Conservation (phyloP, 2,888 invertebrate species). For the Cosmia trapezina region DNA sequence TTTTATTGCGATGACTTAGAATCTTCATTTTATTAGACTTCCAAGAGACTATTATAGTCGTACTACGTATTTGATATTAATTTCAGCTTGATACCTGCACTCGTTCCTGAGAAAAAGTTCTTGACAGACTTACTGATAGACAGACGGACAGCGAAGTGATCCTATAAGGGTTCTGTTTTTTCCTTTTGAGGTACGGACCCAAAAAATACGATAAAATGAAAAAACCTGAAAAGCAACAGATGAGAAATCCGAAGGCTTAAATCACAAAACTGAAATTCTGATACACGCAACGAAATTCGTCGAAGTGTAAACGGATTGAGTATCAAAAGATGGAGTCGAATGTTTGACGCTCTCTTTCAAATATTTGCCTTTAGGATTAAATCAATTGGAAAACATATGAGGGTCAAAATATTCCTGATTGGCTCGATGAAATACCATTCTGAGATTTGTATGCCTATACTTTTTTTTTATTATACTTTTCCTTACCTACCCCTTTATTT, state of each 20-base stretch:
- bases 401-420: slow-evolving; percentile 64
- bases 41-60: too few species aligned
- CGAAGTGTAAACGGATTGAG: slow-evolving; percentile 65
- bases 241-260: slow-evolving; percentile 40
- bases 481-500: background rate
- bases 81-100: too few species aligned
- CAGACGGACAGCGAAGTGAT: too few species aligned
- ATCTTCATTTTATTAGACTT: too few species aligned
- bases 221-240: slow-evolving; percentile 45
- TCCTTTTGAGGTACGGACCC: too few species aligned
- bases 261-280: slow-evolving; percentile 49
- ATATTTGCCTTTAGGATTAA: slow-evolving; percentile 68
- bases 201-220: too few species aligned
- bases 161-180: too few species aligned
- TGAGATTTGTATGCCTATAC: slow-evolving; percentile 14
- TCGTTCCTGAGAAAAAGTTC: too few species aligned
- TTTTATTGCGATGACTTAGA: too few species aligned
- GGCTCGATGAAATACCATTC: slow-evolving; percentile 32
- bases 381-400: slow-evolving; percentile 70
- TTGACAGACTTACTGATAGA: too few species aligned
- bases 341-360: slow-evolving; percentile 69
- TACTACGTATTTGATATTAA: too few species aligned
- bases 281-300: slow-evolving; percentile 61
- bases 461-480: background rate
- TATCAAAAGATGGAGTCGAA: slow-evolving; percentile 66